Base-by-base conservation (phyloP, 2,888 invertebrate genomes). In the Acronicta psi region DNA sequence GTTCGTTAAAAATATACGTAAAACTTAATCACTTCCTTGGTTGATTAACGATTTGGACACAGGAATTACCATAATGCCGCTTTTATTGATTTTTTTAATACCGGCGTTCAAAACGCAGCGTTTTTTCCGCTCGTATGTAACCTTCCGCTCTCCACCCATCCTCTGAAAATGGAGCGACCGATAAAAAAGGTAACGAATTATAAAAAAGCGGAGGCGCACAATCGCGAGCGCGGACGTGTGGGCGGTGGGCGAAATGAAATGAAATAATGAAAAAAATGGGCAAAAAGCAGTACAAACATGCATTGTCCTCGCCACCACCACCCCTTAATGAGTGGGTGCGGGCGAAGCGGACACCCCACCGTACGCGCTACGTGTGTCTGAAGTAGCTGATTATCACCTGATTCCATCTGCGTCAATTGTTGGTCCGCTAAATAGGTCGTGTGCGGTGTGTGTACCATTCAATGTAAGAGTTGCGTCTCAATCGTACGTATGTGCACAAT, bases 151-250 rank as follows among this genome's bases (percentile, higher is more conserved):
- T 80, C 87, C 80, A 86, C 91, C 89, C 91, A 88, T 91, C 89
- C 92, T 91, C 93, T 92, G 93, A 92, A 93, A 93, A 93, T 94
- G 93, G 93, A 92, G 86, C 93, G 92, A 86, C 93, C 93, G 94
- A 93, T 94, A 93, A 94, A 93, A 94, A 93, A 93, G 91, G 93
- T 94, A 93, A 92, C 93, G 93, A 93, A 94, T 93, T 93, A 93
- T 94, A 94, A 94, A 93, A 94, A 93, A 92, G 86, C 88, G 91
- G 88, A 88, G 91, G 91, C 91, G 86, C 88, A 91, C 93, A 93
- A 92, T 93, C 93, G 92, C 90, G 89, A 88, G 92, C 92, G 93
- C 91, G 93, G 91, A 92, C 91, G 93, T 91, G 93, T 88, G 89
- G 92, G 83, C 83, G 93, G 93, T 85, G 93, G 93, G 93, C 86